Evolutionary conservation across 2,113 vertebrate species (phyloP).

Genomic region (Arvicanthis niloticus): DNA sequence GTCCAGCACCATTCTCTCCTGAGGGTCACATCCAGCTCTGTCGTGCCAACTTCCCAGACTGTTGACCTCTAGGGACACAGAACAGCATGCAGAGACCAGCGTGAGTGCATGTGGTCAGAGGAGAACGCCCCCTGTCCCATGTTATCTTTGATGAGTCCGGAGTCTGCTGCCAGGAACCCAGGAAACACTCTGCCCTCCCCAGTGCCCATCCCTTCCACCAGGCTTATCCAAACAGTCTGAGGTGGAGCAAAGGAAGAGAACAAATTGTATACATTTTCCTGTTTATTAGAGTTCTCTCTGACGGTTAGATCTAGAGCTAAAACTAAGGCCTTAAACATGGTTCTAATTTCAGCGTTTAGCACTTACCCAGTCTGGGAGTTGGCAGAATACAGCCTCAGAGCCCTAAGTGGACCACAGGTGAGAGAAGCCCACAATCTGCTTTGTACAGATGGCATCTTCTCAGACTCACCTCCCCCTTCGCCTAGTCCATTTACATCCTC

Average conservation of each 20-base stretch:
- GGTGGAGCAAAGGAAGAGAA: constrained; percentile 2
- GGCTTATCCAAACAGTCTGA: background rate
- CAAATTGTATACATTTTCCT: background rate
- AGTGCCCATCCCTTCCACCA: constrained; percentile 17
- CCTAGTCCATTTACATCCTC: background rate
- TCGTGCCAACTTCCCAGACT: constrained; percentile 55
- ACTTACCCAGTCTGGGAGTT: background rate
- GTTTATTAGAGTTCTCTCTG: background rate
- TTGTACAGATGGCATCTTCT: background rate
- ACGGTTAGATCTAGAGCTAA: background rate
- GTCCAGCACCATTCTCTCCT: constrained; percentile 92
- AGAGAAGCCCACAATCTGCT: background rate
- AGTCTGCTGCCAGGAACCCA: background rate
- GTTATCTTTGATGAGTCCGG: background rate
- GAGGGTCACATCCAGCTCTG: constrained; percentile 65
- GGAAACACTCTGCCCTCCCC: background rate
- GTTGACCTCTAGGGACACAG: constrained; percentile 66
- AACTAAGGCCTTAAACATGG: background rate
- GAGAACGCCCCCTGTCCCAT: background rate
- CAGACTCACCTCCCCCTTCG: background rate
- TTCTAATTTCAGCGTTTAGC: constrained; percentile 4
- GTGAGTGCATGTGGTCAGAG: constrained; percentile 57
- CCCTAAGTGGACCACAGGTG: background rate
- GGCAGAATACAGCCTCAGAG: background rate
- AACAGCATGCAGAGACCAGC: constrained; percentile 52